These are phyloP conservation scores for Phainopepla nitens DNA, from an alignment of 2,113 vertebrate species.

Conservation along the genomic window DNA sequence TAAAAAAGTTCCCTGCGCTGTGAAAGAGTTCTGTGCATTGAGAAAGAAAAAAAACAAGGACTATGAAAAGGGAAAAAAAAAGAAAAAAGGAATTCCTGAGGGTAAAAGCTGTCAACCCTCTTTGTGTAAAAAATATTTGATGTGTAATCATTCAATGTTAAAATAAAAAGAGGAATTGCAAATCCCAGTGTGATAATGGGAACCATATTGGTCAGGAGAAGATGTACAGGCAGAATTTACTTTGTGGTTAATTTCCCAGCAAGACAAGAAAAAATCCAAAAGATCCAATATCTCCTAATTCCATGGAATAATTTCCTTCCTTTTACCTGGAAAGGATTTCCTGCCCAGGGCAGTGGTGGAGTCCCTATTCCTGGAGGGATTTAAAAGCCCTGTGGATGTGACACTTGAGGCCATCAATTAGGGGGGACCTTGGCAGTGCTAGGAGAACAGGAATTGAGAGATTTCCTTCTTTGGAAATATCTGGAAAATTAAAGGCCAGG, in stretches of 20 bases:
- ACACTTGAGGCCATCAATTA: rapidly evolving
- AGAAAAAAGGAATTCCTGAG: background rate
- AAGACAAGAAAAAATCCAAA: background rate
- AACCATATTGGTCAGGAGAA: background rate
- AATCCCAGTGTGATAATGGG: background rate
- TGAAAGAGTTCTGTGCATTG: background rate
- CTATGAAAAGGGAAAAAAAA: background rate
- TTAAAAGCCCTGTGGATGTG: background rate
- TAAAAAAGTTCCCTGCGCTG: background rate
- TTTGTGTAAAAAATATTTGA: background rate
- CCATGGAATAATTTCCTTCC: background rate
- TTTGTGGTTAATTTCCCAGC: background rate
- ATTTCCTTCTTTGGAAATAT: background rate
- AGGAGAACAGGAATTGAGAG: background rate
- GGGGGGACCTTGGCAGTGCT: no score
- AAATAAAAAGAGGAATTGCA: background rate
- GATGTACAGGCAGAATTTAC: background rate
- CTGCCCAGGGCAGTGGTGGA: background rate
- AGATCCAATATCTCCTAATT: background rate
- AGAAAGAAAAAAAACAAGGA: background rate
- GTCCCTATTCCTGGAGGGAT: background rate
- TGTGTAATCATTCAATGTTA: background rate
- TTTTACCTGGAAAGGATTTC: background rate
- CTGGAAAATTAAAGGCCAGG: background rate
- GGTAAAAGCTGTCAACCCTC: background rate